phyloP scores from a whole-genome alignment of 2,888 invertebrate genomes.

The Glyphotaelius pellucidus region DNA sequence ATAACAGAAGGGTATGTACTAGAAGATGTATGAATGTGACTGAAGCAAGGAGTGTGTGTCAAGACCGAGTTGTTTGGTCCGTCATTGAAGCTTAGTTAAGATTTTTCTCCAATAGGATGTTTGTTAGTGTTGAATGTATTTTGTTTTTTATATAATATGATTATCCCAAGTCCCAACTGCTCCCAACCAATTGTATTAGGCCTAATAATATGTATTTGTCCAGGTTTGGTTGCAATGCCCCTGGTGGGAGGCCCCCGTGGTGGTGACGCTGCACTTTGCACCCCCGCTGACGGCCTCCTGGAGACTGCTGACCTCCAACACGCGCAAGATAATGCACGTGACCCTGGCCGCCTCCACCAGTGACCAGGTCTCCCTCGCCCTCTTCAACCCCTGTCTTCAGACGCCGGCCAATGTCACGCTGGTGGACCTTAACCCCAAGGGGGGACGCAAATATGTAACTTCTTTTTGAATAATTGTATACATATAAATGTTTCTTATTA shows the following conservation, averaged over 20 bases:
- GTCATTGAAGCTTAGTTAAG: too few species aligned
- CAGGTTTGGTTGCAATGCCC: constrained; percentile 87
- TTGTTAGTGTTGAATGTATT: too few species aligned
- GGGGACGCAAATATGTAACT: constrained; percentile 69
- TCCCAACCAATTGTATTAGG: too few species aligned
- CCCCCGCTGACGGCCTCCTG: constrained; percentile 89
- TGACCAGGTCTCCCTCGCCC: constrained; percentile 74
- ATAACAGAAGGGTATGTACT: too few species aligned
- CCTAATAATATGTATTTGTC: background rate
- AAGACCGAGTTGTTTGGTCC: too few species aligned
- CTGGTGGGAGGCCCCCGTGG: constrained; percentile 85
- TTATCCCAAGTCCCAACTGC: too few species aligned
- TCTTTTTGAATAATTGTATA: background rate
- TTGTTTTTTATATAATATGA: too few species aligned
- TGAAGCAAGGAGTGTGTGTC: too few species aligned
- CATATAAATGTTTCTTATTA: background rate
- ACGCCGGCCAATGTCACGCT: constrained; percentile 81
- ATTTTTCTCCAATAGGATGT: too few species aligned
- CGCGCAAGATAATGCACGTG: constrained; percentile 91
- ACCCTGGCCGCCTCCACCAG: constrained; percentile 83
- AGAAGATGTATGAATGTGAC: too few species aligned
- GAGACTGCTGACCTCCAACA: constrained; percentile 89
- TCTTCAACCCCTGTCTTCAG: constrained; percentile 76
- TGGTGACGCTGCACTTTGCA: constrained; percentile 87
- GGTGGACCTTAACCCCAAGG: constrained; percentile 82